Percentiles rank a stretch among this genome's conserved stretches.
These are phyloP conservation scores for Channa argus DNA, from an alignment of 2,113 vertebrate species.

Conservation along the genomic window DNA sequence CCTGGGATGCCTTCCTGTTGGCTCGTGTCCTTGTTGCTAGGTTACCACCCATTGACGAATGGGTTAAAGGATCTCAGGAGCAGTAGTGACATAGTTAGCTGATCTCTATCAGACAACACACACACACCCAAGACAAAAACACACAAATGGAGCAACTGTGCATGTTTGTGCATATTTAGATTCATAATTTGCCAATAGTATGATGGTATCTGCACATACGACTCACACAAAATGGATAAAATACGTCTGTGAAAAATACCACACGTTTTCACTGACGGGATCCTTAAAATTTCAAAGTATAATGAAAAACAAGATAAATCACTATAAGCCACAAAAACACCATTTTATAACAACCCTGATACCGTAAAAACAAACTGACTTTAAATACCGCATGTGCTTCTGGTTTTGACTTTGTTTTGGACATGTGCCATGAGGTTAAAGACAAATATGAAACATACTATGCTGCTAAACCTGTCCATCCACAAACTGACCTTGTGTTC, in stretches of 20 bases:
- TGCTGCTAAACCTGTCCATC: neutral
- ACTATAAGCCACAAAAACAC: too few relatives aligned
- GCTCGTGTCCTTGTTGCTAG: slow-evolving; percentile 77
- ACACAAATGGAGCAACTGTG: slow-evolving; percentile 33
- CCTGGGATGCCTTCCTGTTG: slow-evolving; percentile 62
- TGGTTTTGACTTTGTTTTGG: too few relatives aligned
- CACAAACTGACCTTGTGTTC: slow-evolving; percentile 12
- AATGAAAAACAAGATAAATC: too few relatives aligned
- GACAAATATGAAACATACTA: too few relatives aligned
- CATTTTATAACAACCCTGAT: too few relatives aligned
- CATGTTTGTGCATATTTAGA: slow-evolving; percentile 7
- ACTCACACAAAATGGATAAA: too few relatives aligned
- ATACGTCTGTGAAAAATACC: too few relatives aligned
- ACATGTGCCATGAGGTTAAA: neutral
- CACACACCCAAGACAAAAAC: slow-evolving; percentile 2
- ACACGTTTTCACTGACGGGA: too few relatives aligned
- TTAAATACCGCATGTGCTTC: too few relatives aligned
- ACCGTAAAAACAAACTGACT: too few relatives aligned
- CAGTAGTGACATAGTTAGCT: slow-evolving; percentile 76
- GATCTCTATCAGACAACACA: slow-evolving; percentile 43
- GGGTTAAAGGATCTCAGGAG: slow-evolving; percentile 78
- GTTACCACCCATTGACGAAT: slow-evolving; percentile 65
- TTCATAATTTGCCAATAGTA: neutral
- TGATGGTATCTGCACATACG: neutral
- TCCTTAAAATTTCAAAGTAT: too few relatives aligned